These are phyloP conservation scores for Schizopygopsis pylzovi DNA, from an alignment of 2,797 vertebrate species.

Conservation along the genomic window DNA sequence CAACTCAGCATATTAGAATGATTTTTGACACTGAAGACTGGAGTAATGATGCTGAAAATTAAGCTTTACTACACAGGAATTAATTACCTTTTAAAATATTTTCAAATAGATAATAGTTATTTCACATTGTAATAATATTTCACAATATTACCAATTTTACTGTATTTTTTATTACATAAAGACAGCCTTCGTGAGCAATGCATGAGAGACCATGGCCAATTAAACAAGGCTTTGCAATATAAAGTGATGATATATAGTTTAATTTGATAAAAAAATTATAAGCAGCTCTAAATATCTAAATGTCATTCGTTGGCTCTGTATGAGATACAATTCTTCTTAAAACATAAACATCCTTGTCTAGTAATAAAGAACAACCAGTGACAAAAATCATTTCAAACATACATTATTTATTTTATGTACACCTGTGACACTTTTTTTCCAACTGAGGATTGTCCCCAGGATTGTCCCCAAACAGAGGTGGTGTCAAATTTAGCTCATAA, in stretches of 20 bases:
- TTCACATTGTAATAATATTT: background rate
- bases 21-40: background rate
- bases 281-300: conserved; percentile 7
- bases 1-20: background rate
- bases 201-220: background rate
- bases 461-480: background rate
- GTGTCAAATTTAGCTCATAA: conserved; percentile 8
- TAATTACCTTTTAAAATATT: background rate
- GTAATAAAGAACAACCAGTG: background rate
- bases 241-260: background rate
- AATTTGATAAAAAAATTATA: background rate
- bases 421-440: background rate
- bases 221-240: background rate
- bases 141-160: background rate
- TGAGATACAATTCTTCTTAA: background rate
- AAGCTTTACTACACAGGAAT: too few relatives aligned
- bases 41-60: too few relatives aligned
- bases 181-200: too few relatives aligned
- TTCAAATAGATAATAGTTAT: too few relatives aligned
- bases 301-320: background rate
- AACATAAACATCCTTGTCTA: background rate
- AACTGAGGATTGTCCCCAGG: background rate
- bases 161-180: background rate
- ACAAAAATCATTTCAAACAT: background rate
- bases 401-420: background rate